These are phyloP conservation scores for Aphelenchoides besseyi DNA, from an alignment of 1,140 invertebrate species.

Conservation along the genomic window DNA sequence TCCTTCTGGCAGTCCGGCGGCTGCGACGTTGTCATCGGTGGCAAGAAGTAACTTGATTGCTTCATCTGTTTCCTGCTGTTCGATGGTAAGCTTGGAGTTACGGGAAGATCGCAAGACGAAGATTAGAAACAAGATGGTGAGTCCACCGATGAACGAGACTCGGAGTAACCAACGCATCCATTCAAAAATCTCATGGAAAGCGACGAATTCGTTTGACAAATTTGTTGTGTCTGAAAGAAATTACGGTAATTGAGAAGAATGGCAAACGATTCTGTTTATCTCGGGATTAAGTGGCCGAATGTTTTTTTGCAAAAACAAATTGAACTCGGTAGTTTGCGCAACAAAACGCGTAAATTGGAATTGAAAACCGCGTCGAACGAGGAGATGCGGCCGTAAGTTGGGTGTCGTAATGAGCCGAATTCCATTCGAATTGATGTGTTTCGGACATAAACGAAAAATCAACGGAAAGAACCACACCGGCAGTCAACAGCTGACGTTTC, in stretches of 20 bases:
- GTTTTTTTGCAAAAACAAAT: no score
- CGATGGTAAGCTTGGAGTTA: not conserved
- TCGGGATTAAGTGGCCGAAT: no score
- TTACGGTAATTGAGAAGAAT: not conserved
- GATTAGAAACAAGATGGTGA: conserved; percentile 3
- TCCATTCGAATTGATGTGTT: no score
- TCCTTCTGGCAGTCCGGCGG: not conserved
- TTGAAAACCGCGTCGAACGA: no score
- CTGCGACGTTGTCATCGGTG: conserved; percentile 6
- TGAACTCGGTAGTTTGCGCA: no score
- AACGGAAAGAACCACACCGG: no score
- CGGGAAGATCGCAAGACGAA: not conserved
- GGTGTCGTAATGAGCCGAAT: no score
- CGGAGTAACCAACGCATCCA: conserved; percentile 16
- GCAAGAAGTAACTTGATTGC: conserved; percentile 20
- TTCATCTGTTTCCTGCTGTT: conserved; percentile 16
- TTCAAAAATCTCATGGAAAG: not conserved
- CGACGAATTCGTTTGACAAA: not conserved
- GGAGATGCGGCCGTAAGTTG: no score
- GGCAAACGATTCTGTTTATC: not conserved
- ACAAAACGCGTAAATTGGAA: no score
- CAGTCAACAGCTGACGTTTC: no score
- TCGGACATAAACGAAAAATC: no score
- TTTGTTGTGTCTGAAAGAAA: not conserved
- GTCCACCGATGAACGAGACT: not conserved